Conservation (phyloP, 2,888 invertebrate species). For the Acrobasis consociella region DNA sequence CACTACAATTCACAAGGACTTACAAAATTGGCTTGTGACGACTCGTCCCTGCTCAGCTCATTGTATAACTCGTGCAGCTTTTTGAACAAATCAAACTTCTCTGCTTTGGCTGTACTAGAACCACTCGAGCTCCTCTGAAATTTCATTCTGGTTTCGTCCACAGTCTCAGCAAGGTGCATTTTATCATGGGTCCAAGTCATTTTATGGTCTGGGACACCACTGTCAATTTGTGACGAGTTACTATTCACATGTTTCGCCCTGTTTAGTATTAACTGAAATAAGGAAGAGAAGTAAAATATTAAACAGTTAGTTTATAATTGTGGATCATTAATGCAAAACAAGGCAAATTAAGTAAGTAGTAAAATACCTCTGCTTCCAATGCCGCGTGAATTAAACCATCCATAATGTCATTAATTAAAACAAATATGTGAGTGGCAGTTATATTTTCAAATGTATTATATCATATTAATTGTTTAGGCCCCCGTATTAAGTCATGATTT, state of each 20-base stretch:
- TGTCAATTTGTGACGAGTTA: slow-evolving; percentile 71
- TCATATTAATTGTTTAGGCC: slow-evolving; percentile 73
- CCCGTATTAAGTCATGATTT: slow-evolving; percentile 82
- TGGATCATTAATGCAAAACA: slow-evolving; percentile 35
- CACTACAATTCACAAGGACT: slow-evolving; percentile 41
- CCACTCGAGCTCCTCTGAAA: slow-evolving; percentile 70
- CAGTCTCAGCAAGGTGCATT: slow-evolving; percentile 75
- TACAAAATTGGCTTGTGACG: slow-evolving; percentile 71
- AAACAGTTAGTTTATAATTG: slow-evolving; percentile 29
- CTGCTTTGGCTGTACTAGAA: slow-evolving; percentile 60
- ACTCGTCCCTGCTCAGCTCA: slow-evolving; percentile 75
- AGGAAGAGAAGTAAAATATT: slow-evolving; percentile 34
- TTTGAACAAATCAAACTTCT: slow-evolving; percentile 78
- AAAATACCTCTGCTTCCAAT: slow-evolving; percentile 81
- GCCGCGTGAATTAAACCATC: slow-evolving; percentile 83
- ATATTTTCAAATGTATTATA: slow-evolving; percentile 67
- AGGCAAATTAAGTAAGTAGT: slow-evolving; percentile 55
- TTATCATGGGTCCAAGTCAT: slow-evolving; percentile 82
- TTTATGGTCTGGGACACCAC: slow-evolving; percentile 78
- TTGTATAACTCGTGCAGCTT: slow-evolving; percentile 77
- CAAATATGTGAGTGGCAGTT: slow-evolving; percentile 70
- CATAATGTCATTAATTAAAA: slow-evolving; percentile 80
- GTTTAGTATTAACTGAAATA: slow-evolving; percentile 75
- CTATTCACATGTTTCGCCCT: slow-evolving; percentile 79
- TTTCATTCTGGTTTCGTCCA: slow-evolving; percentile 76